Evolutionary conservation across 2,888 invertebrate genomes (phyloP).

Genomic region (Diadegma fenestrale): DNA sequence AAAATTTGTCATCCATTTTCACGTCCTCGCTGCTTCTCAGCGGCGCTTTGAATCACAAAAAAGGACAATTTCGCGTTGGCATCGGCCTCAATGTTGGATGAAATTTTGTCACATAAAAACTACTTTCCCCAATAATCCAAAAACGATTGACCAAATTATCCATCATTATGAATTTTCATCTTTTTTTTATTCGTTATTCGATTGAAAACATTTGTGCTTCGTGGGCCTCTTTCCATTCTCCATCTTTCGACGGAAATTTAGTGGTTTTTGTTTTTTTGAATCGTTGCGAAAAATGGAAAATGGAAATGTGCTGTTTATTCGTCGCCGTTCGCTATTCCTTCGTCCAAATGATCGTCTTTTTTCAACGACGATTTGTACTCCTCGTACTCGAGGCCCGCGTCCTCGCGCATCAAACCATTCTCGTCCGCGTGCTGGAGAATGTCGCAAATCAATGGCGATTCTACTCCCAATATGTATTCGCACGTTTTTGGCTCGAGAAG

Average conservation of each 20-base stretch:
- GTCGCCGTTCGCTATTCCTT: constrained; percentile 81
- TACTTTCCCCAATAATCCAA: not conserved
- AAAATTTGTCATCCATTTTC: constrained; percentile 88
- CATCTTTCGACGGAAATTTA: constrained; percentile 1
- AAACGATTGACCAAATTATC: not conserved
- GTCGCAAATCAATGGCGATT: constrained; percentile 95
- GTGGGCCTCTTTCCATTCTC: constrained; percentile 6
- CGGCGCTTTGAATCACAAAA: constrained; percentile 88
- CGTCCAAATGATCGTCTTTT: constrained; percentile 75
- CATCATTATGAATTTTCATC: not conserved
- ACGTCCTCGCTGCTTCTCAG: constrained; percentile 88
- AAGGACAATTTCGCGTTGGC: constrained; percentile 87
- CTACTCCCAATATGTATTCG: constrained; percentile 97
- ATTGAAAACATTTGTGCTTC: constrained; percentile 10
- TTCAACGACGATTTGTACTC: constrained; percentile 74
- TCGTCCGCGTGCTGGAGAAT: constrained; percentile 93
- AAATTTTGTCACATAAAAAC: constrained; percentile 27
- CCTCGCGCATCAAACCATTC: constrained; percentile 88
- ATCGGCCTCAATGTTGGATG: constrained; percentile 87
- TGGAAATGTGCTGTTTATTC: constrained; percentile 72
- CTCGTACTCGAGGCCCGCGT: constrained; percentile 79
- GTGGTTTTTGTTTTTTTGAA: not conserved
- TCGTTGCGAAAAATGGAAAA: not conserved
- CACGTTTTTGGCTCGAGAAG: constrained; percentile 96
- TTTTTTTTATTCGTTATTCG: constrained; percentile 34